Conservation (phyloP, 2,888 invertebrate genomes). For the Drosophila mercatorum region DNA sequence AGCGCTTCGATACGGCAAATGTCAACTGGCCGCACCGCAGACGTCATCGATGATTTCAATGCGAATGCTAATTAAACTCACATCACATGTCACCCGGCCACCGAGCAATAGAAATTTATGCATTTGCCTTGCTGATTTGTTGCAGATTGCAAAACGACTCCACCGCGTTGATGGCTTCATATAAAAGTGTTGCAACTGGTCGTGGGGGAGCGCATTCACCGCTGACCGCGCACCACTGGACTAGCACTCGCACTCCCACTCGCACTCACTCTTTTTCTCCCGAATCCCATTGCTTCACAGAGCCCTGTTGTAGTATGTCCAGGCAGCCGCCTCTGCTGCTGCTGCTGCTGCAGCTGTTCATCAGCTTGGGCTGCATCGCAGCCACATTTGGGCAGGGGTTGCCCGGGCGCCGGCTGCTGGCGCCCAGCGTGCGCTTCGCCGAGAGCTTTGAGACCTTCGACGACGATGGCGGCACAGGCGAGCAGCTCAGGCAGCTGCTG, state of each 20-base stretch:
- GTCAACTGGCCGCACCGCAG: background rate
- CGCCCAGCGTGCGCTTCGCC: constrained; percentile 45
- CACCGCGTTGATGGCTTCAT: constrained; percentile 13
- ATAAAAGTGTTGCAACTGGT: constrained; percentile 46
- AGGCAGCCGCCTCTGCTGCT: constrained; percentile 22
- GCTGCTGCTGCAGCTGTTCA: constrained; percentile 30
- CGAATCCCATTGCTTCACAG: background rate
- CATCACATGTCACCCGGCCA: constrained; percentile 28
- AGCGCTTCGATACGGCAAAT: constrained; percentile 12
- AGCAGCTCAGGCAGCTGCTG: constrained; percentile 49
- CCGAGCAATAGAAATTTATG: constrained; percentile 53
- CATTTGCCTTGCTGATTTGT: constrained; percentile 60
- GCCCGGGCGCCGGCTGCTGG: constrained; percentile 43
- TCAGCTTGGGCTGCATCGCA: constrained; percentile 23
- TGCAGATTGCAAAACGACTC: constrained; percentile 21
- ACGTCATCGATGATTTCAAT: constrained; percentile 39
- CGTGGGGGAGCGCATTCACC: constrained; percentile 31
- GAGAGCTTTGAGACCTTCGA: constrained; percentile 67
- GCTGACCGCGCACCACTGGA: constrained; percentile 30
- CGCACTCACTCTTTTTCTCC: constrained; percentile 3
- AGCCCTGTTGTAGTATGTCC: constrained; percentile 13
- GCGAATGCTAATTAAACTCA: constrained; percentile 38
- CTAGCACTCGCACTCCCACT: background rate
- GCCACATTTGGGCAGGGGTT: constrained; percentile 31
- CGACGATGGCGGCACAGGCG: constrained; percentile 23